Evolutionary conservation across 2,113 vertebrate species (phyloP).

Genomic region (Oncorhynchus keta): DNA sequence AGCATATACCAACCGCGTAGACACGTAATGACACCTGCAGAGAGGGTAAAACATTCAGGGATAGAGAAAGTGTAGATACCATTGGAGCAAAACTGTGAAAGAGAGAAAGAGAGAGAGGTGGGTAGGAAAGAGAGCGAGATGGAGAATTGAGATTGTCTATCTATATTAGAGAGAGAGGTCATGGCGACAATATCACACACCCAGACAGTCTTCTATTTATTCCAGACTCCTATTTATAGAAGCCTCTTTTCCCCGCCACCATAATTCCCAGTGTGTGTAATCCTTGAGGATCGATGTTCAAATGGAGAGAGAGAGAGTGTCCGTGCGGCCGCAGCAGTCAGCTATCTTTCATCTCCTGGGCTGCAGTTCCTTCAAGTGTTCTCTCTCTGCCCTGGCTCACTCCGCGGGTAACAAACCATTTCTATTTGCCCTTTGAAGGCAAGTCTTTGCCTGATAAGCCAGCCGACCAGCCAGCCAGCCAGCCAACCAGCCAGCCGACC

Average conservation of each 20-base stretch:
- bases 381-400: neutral
- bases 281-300: conserved; percentile 4
- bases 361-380: conserved; percentile 1
- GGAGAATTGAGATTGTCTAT: neutral
- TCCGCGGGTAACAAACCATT: neutral
- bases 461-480: neutral
- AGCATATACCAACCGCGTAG: neutral
- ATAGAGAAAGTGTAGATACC: neutral
- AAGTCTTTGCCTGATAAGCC: neutral
- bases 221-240: conserved; percentile 3
- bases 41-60: neutral
- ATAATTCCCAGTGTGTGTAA: conserved; percentile 6
- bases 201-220: neutral
- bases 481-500: neutral
- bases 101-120: neutral
- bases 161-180: neutral
- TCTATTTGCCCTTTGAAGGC: neutral
- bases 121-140: neutral
- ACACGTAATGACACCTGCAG: neutral
- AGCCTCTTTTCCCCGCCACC: neutral
- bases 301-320: neutral
- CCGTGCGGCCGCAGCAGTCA: no score
- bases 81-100: neutral
- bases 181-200: conserved; percentile 1
- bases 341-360: conserved; percentile 19